Conservation (phyloP, 2,113 vertebrate species). For the Ctenodactylus gundi region DNA sequence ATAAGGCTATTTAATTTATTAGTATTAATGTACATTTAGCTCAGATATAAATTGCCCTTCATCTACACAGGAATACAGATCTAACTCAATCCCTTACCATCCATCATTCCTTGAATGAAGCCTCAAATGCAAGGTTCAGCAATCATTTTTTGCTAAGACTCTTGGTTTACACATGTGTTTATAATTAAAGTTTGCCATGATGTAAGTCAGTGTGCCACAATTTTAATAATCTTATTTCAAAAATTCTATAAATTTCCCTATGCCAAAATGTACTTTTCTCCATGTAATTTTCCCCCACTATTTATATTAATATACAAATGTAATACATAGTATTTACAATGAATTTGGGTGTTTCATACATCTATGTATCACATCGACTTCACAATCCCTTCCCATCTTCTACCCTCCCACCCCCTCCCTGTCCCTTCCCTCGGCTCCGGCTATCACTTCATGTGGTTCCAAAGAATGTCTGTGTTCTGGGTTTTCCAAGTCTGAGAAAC, state of each 20-base stretch:
- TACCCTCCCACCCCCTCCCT: no score
- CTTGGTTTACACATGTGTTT: background rate
- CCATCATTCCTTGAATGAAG: background rate
- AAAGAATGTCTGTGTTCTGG: no score
- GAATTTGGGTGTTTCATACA: no score
- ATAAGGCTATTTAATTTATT: no score
- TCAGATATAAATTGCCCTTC: background rate
- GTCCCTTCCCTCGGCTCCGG: no score
- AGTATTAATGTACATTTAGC: background rate
- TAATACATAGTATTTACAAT: no score
- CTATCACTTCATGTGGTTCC: no score
- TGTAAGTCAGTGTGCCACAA: background rate
- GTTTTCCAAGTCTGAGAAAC: no score
- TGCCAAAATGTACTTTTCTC: constrained; percentile 1
- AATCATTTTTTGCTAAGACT: background rate
- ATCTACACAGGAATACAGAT: background rate
- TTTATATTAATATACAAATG: no score
- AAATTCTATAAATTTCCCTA: constrained; percentile 24
- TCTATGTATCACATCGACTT: no score
- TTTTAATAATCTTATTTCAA: constrained; percentile 22
- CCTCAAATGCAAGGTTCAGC: background rate
- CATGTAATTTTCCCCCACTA: no score
- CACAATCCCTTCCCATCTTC: no score
- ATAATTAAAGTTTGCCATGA: background rate
- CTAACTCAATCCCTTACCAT: background rate